Evolutionary conservation across 2,113 vertebrate genomes (phyloP), one percentile per base, ranked within the genome.

Genomic region (Anarhynchus alexandrinus): DNA sequence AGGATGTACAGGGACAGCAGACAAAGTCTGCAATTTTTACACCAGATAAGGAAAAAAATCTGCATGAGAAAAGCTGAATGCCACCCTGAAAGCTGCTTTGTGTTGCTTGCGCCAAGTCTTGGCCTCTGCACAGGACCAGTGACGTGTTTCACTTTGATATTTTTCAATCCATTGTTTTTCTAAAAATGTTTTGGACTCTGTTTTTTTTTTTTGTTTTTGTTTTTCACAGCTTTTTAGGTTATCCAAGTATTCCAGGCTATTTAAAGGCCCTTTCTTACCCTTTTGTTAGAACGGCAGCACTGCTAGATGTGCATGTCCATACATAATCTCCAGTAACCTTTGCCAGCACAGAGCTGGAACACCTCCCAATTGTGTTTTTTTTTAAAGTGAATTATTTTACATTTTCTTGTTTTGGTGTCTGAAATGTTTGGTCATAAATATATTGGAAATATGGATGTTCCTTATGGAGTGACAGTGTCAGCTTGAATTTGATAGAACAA

Each of bases 351-450:
- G 47, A 88, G 27, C 81, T 94, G 89, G 66, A 95, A 94, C 40
- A 65, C 49, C 51, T 92, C 74, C 67, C 45, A 78, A 0, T 51
- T 91, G n/a, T 65, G 52, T 89, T 79, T 26, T 91, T 94, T 94
- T 83, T 40, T 40, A 40, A 91, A 96, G 72, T 76, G 51, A 96
- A 95, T 92, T 96, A 79, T 69, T 97, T 96, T 59, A 88, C 30
- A 36, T 94, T 96, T 96, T 92, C 64, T 95, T 76, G 57, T 90
- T 83, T 49, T 66, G 43, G 32, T 72, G 15, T 27, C 70, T 90
- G 61, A 96, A 96, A 61, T 38, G 81, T 61, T 86, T 82, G 9
- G 30, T 81, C 84, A 34, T 55, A 95, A 94, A 94, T 82, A 71
- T 49, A 69, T 20, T 34, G 65, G 54, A 94, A 95, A 90, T 83